These are phyloP conservation scores for Chirona hameri DNA, from an alignment of 2,888 invertebrate genomes.

Conservation along the genomic window DNA sequence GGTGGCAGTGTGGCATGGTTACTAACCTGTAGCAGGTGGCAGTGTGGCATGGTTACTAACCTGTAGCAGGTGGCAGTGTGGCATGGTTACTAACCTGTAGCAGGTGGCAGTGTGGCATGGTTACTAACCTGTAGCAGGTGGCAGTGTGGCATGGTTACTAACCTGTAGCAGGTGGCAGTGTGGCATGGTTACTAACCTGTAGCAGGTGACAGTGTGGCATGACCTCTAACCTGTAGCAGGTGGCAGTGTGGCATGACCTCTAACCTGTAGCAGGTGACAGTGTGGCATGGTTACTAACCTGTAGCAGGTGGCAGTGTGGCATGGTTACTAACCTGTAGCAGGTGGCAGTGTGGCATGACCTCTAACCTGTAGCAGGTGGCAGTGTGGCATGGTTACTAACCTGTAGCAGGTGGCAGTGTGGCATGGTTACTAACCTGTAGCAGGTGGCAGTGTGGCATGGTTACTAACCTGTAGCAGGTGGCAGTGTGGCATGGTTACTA, in stretches of 20 bases:
- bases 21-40: conserved; percentile 69
- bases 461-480: conserved; percentile 92
- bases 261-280: conserved; percentile 84
- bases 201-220: not conserved
- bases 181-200: not conserved
- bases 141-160: not conserved
- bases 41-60: conserved; percentile 95
- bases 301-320: too few species aligned
- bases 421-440: conserved; percentile 49
- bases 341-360: too few species aligned
- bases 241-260: conserved; percentile 96
- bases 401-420: not conserved
- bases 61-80: conserved; percentile 70
- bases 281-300: too few species aligned
- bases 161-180: not conserved
- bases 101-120: too few species aligned
- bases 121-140: too few species aligned
- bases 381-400: not conserved
- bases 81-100: too few species aligned
- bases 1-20: not conserved
- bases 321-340: too few species aligned
- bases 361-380: not conserved
- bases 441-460: conserved; percentile 95
- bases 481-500: too few species aligned
- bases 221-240: conserved; percentile 56